Evolutionary conservation across 2,113 vertebrate species (phyloP), one percentile per base, ranked within the genome.

Genomic region (Microcebus lehilahytsara): DNA sequence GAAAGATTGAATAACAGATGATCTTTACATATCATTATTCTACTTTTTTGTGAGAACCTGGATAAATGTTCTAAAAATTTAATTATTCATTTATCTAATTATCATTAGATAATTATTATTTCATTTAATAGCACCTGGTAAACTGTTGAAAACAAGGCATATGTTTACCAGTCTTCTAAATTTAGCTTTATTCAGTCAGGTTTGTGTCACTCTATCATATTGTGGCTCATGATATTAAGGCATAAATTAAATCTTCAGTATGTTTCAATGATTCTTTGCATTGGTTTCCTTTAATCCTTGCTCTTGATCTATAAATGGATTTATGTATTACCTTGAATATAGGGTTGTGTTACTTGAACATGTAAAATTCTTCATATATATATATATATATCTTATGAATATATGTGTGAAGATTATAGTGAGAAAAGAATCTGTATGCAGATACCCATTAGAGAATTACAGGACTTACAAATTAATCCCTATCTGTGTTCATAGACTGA

Each of bases 281-380:
- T 19, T 12, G 30, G 16, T 83, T 96, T 97, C 88, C n/a, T 62
- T 92, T 56, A 7, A 78, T 58, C 13, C 34, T 34, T 86, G 27
- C 51, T 83, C 86, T 87, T 96, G 32, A 32, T 97, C 93, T 97
- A 8, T 46, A 93, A 96, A 93, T 81, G 13, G 49, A 83, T 98
- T 97, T 27, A 27, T 67, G 46, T 94, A 53, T 94, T 83, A 19
- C 64, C 46, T 89, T 81, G 16, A 93, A 58, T 84, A 69, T 80
- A 49, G 74, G 86, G 25, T 83, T 78, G 25, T 93, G 74, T 83
- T 75, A 53, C 6, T 83, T 87, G 17, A 74, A 49, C 77, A 86
- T 78, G 30, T 32, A 75, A 40, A 79, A 96, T 77, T 94, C 22
- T 69, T 93, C 46, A 46, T 46, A 46, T 8, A 49, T 49, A 49